Base-by-base conservation (phyloP, 2,888 invertebrate genomes). In the Calliscelio sp. region DNA sequence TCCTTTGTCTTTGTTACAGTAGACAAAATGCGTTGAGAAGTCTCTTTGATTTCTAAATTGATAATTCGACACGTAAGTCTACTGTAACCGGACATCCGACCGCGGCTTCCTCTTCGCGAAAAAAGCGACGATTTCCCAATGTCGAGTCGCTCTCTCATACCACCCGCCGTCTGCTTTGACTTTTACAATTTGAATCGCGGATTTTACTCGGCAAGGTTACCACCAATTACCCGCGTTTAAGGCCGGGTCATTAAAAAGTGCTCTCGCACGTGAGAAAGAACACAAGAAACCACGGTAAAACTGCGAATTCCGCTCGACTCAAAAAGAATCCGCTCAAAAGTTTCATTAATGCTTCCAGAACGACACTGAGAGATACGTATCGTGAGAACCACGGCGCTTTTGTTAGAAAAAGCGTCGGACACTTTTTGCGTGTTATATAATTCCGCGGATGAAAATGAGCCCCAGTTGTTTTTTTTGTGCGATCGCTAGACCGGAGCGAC, bases 11-110 rank as follows among this genome's bases (percentile, higher is more conserved):
- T n/a, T n/a, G n/a, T 57, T 71, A 35, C 79, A 63, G 53, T 63
- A 70, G 70, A 66, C 44, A 28, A 59, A n/a, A 5, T 16, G 28
- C 71, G 81, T 63, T 49, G 81, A 75, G 71, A 77, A 82, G 16
- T 59, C 20, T 46, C 28, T 75, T 77, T 82, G 77, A 82, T 82
- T 82, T 75, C 71, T 70, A 71, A 77, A 46, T 77, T 77, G 81
- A 82, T 82, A 77, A 82, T 82, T 82, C 57, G 70, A 70, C 70
- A 63, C 75, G 77, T 65, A 73, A 83, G 55, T n/a, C 24, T 51
- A 49, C 28, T 78, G 83, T 51, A 83, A 83, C 83, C 83, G 83
- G 83, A 83, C 83, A 66, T 74, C 78, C 79, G 66, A 83, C 71
- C 41, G 51, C 18, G 22, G 44, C 61, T 53, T 63, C 25, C 57